Conservation (phyloP, 2,113 vertebrate species). For the Oophaga pumilio region DNA sequence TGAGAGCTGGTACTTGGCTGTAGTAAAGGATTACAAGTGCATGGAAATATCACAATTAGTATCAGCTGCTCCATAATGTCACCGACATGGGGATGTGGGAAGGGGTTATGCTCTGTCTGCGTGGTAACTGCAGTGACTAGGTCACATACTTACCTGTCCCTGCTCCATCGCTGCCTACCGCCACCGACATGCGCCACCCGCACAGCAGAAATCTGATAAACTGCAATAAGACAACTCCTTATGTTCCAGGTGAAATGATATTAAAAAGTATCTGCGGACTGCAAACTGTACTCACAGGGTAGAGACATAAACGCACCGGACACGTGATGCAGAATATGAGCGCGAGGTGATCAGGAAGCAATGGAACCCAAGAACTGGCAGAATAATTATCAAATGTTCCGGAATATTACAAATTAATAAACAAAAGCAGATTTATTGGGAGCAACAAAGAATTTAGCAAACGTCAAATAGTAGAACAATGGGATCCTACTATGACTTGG, state of each 20-base stretch:
- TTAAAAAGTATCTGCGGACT: constrained; percentile 2
- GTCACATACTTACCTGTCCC: too few species aligned
- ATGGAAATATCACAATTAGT: not conserved
- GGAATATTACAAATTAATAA: not conserved
- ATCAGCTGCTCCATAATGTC: too few species aligned
- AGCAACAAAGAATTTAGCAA: not conserved
- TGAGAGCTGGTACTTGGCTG: not conserved
- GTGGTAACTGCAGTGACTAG: too few species aligned
- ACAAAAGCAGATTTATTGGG: not conserved
- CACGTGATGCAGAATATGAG: not conserved
- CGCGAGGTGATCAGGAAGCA: not conserved
- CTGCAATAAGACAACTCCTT: not conserved
- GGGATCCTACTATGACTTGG: too few species aligned
- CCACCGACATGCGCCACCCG: too few species aligned
- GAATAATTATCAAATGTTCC: not conserved
- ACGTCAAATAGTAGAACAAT: not conserved
- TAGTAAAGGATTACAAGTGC: not conserved
- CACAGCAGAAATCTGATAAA: constrained; percentile 11
- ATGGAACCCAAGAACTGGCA: not conserved
- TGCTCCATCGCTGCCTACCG: too few species aligned
- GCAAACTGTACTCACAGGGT: not conserved
- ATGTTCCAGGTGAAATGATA: not conserved
- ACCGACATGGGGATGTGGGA: not conserved
- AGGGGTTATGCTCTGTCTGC: not conserved
- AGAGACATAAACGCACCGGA: not conserved